phyloP scores from a whole-genome alignment of 2,888 invertebrate species.

The Trichopria drosophilae region DNA sequence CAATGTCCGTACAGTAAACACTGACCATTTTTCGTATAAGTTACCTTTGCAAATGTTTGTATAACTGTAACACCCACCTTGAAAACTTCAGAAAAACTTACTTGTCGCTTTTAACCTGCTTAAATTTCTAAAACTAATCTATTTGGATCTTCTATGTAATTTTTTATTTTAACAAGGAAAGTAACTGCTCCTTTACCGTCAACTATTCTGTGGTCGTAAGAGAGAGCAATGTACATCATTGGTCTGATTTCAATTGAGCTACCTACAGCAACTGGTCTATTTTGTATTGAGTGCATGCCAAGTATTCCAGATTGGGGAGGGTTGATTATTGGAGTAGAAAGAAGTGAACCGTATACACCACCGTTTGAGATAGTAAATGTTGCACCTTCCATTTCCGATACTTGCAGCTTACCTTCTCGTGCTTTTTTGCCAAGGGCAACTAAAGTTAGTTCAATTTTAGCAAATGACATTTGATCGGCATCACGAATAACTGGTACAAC shows the following conservation, averaged over 20 bases:
- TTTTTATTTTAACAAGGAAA: constrained; percentile 14
- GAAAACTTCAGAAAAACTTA: constrained; percentile 11
- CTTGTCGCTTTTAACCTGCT: constrained; percentile 13
- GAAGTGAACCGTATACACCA: constrained; percentile 16
- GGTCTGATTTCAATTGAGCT: constrained; percentile 11
- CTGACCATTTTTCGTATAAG: no score
- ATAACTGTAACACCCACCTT: constrained; percentile 9
- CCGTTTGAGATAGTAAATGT: constrained; percentile 18
- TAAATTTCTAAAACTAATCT: constrained; percentile 13
- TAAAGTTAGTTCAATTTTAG: constrained; percentile 13
- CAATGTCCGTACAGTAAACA: no score
- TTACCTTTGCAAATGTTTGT: no score
- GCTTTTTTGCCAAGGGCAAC: constrained; percentile 20
- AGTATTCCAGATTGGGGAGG: constrained; percentile 19
- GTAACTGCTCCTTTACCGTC: constrained; percentile 20
- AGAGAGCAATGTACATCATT: constrained; percentile 18
- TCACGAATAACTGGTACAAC: constrained; percentile 17
- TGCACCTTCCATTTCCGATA: constrained; percentile 16
- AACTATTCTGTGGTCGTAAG: constrained; percentile 19
- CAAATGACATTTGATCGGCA: constrained; percentile 17
- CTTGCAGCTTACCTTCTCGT: constrained; percentile 11
- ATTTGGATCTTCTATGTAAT: constrained; percentile 15
- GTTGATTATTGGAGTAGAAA: constrained; percentile 18
- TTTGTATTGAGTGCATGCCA: constrained; percentile 15
- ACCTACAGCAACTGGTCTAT: constrained; percentile 13